Evolutionary conservation across 1,140 invertebrate species (phyloP).

Genomic region (Oryctes rhinoceros): DNA sequence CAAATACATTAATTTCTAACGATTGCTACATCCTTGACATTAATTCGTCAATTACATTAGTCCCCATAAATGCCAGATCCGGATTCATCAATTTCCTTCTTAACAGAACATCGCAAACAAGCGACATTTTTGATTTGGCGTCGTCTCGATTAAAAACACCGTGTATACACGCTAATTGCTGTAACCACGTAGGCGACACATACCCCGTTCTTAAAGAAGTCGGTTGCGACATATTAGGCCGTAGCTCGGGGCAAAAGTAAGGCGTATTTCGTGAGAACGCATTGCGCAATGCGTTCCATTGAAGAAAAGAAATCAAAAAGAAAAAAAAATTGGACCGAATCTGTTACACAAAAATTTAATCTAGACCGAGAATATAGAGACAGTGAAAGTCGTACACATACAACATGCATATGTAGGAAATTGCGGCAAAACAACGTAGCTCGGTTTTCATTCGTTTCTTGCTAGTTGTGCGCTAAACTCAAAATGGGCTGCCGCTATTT

Average conservation of each 20-base stretch:
- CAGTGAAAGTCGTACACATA: neutral
- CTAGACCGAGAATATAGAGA: slow-evolving; percentile 1
- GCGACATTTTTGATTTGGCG: no score
- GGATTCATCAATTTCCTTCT: no score
- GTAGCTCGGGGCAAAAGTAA: neutral
- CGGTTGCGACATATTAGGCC: slow-evolving; percentile 1
- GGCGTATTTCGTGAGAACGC: neutral
- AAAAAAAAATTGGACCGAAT: neutral
- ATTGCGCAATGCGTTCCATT: neutral
- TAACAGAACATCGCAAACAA: no score
- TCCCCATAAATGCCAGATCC: no score
- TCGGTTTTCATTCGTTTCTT: neutral
- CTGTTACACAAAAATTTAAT: neutral
- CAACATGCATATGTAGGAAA: neutral
- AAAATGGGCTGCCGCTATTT: neutral
- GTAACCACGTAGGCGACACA: no score
- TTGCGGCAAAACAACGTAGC: neutral
- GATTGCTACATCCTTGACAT: no score
- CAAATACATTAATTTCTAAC: no score
- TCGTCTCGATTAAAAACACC: no score
- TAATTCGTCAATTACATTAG: no score
- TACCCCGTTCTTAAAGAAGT: no score
- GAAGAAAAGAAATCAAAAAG: slow-evolving; percentile 1
- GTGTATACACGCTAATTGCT: no score
- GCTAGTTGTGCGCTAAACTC: neutral